phyloP scores from a whole-genome alignment of 2,888 invertebrate species.

The Chalcis sispes region DNA sequence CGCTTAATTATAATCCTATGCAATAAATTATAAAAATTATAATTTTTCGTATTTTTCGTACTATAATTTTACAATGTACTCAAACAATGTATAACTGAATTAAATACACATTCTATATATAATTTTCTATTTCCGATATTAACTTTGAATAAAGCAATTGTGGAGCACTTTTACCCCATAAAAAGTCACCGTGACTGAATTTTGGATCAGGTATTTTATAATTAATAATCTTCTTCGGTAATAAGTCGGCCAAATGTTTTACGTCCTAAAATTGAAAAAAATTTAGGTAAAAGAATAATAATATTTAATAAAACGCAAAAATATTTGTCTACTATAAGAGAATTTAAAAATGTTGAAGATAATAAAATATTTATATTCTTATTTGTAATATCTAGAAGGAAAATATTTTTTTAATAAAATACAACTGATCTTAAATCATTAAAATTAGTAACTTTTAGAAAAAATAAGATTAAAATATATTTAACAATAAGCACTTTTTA shows the following conservation, averaged over 20 bases:
- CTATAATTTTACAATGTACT: too few relatives aligned
- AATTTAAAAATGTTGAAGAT: not conserved
- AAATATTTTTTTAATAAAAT: not conserved
- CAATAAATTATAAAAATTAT: too few relatives aligned
- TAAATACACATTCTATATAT: too few relatives aligned
- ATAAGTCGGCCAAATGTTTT: constrained; percentile 77
- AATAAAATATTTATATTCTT: not conserved
- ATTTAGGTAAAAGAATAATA: too few relatives aligned
- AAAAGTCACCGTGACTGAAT: constrained; percentile 86
- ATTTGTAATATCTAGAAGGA: not conserved
- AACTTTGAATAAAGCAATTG: constrained; percentile 79
- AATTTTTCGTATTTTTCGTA: too few relatives aligned
- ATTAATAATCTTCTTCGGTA: constrained; percentile 78
- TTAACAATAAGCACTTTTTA: too few relatives aligned
- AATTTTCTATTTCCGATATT: constrained; percentile 69
- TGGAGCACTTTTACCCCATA: constrained; percentile 82
- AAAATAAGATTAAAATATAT: not conserved
- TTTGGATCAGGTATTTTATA: constrained; percentile 79
- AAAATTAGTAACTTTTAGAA: too few relatives aligned
- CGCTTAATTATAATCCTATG: too few relatives aligned
- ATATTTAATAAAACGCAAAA: too few relatives aligned
- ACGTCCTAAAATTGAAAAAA: constrained; percentile 78
- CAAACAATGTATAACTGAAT: too few relatives aligned
- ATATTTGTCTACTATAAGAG: not conserved
- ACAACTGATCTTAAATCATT: not conserved